Base-by-base conservation (phyloP, 2,888 invertebrate species). In the Parapristionchus giblindavisi region DNA sequence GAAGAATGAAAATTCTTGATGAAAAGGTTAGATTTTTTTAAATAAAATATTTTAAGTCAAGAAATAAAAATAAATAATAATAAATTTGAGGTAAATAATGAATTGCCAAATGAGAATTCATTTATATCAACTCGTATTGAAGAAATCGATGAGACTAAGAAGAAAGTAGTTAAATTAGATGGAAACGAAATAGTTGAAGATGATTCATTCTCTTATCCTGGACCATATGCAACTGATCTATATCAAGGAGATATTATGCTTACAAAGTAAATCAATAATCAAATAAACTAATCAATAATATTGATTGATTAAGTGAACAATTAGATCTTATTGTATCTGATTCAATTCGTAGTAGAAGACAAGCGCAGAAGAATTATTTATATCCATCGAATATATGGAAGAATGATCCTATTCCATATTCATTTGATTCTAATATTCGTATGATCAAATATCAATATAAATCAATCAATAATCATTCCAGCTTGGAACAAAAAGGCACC, bases 201-300 rank as follows among this genome's bases (percentile, higher is more conserved):
- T 11, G 65, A 65, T 11, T 24, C n/a, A 17, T 11, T 14, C 21
- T 11, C 14, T 6, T 65, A 65, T 43, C 24, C 40, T 27, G 65
- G 65, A 43, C 65, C 65, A 11, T 65, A 65, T 65, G 70, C 70
- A 8, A 54, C 51, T 51, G 27, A 34, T 27, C 36, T 52, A 8
- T 70, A 52, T 34, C 34, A 70, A 36, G 70, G 70, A 51, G 70
- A 70, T 36, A 70, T 70, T 3, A 6, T 70, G 27, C 54, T 70
- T 14, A 70, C 70, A 11, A 27, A 51, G 70, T 70, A 1, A 27
- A 54, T 24, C 2, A 21, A 4, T 5, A 8, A 32, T 5, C 34
- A 8, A 29, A 29, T 14, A 32, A 5, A 14, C 11, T 61, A 34
- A 17, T 6, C 17, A 61, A 17, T 61, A 11, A 17, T 61, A 8